These are phyloP conservation scores for Glareola pratincola DNA, from an alignment of 2,113 vertebrate genomes.

Conservation along the genomic window DNA sequence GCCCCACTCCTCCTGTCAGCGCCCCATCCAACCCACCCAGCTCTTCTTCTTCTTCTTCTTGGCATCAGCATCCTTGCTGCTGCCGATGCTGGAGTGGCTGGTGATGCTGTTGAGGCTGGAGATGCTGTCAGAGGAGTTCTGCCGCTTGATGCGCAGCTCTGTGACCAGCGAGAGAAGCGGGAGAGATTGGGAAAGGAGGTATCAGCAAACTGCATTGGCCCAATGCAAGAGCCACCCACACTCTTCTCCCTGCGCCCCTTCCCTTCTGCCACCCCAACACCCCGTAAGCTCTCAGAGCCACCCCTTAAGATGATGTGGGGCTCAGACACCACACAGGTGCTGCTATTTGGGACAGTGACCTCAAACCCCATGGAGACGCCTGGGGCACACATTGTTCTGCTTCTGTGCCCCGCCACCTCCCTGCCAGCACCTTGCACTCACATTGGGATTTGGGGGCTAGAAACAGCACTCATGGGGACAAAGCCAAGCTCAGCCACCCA, in stretches of 20 bases:
- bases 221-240: rapidly evolving
- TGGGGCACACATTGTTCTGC: neutral
- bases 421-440: neutral
- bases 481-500: neutral
- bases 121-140: slow-evolving; percentile 97
- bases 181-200: neutral
- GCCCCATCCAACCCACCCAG: slow-evolving; percentile 78
- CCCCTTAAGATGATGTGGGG: rapidly evolving
- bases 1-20: neutral
- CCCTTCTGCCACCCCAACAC: neutral
- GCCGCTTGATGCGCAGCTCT: slow-evolving; percentile 89
- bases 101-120: slow-evolving; percentile 95
- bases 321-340: rapidly evolving
- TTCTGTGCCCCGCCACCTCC: neutral
- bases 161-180: neutral
- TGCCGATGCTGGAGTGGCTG: slow-evolving; percentile 91
- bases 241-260: neutral
- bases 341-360: neutral
- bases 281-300: neutral
- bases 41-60: slow-evolving; percentile 99
- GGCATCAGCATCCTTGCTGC: slow-evolving; percentile 88
- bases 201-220: neutral
- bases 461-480: neutral
- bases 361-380: neutral
- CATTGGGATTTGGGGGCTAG: neutral